phyloP scores from a whole-genome alignment of 2,113 vertebrate species.

The Bubo bubo region DNA sequence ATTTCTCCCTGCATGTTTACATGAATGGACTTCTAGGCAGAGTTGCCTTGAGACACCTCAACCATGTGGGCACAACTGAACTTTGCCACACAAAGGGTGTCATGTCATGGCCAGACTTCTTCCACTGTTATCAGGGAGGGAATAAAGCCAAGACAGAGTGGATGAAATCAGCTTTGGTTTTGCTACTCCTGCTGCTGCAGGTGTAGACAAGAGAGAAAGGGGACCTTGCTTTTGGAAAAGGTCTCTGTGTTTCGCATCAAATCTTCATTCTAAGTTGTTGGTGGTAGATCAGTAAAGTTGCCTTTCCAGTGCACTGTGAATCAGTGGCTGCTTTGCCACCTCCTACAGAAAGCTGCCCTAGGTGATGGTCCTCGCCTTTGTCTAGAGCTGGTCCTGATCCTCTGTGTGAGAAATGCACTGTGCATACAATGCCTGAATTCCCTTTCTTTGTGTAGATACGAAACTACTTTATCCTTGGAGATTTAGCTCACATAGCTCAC shows the following conservation, averaged over 20 bases:
- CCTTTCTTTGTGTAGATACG: background rate
- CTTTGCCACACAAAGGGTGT: background rate
- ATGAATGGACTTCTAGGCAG: accelerated
- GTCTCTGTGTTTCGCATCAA: background rate
- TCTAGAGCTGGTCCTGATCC: background rate
- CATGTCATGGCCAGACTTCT: background rate
- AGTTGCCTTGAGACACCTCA: background rate
- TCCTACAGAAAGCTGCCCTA: background rate
- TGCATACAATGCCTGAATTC: background rate
- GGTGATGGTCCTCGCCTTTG: background rate
- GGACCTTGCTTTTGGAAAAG: background rate
- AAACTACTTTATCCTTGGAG: background rate
- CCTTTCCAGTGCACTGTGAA: background rate
- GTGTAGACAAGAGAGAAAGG: background rate
- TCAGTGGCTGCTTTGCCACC: background rate
- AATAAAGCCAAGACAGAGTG: background rate
- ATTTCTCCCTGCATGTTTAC: background rate
- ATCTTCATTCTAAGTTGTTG: background rate
- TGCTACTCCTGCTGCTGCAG: background rate
- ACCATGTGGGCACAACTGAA: background rate
- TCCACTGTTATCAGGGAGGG: background rate
- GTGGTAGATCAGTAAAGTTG: background rate
- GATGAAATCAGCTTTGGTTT: background rate
- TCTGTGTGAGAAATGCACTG: background rate
- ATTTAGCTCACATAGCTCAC: background rate